Conservation (phyloP, 1,140 invertebrate genomes). For the Steinernema khuongi region DNA sequence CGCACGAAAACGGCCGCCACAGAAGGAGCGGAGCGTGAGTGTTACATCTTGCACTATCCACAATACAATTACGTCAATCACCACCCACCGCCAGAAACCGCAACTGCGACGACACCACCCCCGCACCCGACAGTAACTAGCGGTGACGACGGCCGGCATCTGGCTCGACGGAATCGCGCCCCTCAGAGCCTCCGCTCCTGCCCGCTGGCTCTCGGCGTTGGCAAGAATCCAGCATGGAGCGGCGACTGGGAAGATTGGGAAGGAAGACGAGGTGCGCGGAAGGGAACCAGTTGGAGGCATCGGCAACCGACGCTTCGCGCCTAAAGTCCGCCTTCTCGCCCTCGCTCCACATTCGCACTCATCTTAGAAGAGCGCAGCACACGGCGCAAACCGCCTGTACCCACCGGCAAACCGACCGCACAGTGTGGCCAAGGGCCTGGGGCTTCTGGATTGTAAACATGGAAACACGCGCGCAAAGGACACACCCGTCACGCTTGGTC, state of each 20-base stretch:
- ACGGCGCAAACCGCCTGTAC: no score
- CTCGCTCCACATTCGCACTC: neutral
- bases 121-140: neutral
- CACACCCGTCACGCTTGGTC: neutral
- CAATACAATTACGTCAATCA: conserved; percentile 13
- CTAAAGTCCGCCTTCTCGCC: neutral
- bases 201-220: neutral
- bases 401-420: neutral
- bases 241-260: neutral
- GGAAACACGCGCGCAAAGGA: neutral
- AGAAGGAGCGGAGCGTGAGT: conserved; percentile 14
- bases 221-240: neutral
- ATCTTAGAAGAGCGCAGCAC: neutral
- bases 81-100: conserved; percentile 14
- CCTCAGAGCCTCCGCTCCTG: neutral
- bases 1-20: neutral
- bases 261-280: conserved; percentile 14
- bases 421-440: neutral
- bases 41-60: conserved; percentile 16
- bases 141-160: neutral
- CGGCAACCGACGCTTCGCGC: conserved; percentile 3
- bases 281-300: conserved; percentile 11
- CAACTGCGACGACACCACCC: conserved; percentile 12
- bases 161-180: neutral
- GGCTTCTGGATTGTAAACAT: neutral